Evolutionary conservation across 2,888 invertebrate genomes (phyloP), one percentile per base, ranked within the genome.

Genomic region (Pseudoips prasinana): DNA sequence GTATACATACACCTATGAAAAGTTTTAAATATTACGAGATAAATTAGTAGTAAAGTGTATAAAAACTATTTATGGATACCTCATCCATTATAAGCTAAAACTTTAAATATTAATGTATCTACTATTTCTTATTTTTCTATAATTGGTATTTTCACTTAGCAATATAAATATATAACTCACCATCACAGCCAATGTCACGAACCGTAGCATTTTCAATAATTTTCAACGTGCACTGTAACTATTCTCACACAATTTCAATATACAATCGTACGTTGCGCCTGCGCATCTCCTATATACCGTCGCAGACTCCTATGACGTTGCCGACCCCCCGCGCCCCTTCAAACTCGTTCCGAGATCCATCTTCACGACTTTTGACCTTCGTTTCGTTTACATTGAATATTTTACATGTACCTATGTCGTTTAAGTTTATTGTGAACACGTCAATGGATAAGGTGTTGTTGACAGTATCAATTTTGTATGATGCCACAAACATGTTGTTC

Each of bases 251-350:
- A 51, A 64, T 60, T 62, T 61, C 67, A 69, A 73, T 71, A 77
- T 73, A 73, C 50, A 54, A 67, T 64, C 63, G 64, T 58, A 42
- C 50, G 66, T 53, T 61, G 55, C 69, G 71, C 68, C 44, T 37
- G 75, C 76, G 67, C 80, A 79, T 80, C 83, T 75, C 70, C 76
- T 87, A 84, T 84, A 85, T 87, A 87, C 63, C 69, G 47, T 40
- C 66, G 57, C 80, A 81, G 81, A 75, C 78, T 82, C 77, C 75
- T 57, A 47, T 82, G 83, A 86, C 83, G 84, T 85, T 81, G 85
- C 39, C 10, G 17, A 47, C 53, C 48, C 50, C 48, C 50, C 38
- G 34, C 45, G 40, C 41, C 54, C 46, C 57, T 41, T 43, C 35
- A 65, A 81, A 84, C 80, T 71, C 46, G 79, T 79, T 76, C 58